Base-by-base conservation (phyloP, 2,888 invertebrate genomes). In the Pseudococcus viburni region DNA sequence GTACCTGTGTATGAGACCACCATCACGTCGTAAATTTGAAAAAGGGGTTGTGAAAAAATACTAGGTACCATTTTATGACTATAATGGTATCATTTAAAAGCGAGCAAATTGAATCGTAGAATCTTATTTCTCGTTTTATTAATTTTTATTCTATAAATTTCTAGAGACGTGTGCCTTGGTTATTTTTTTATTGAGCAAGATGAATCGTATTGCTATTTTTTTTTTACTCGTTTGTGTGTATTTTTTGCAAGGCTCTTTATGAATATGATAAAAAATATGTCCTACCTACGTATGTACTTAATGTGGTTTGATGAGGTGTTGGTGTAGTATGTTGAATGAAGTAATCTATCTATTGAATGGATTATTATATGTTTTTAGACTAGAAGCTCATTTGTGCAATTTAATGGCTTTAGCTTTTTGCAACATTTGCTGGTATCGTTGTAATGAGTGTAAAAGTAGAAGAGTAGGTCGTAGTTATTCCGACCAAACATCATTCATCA, bases 91-190 rank as follows among this genome's bases (percentile, higher is more conserved):
- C 80, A 42, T 46, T 46, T 46, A 46, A 83, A 83, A 8, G 42
- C 80, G 46, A 83, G 46, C 46, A 19, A 46, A 42, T 83, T 46
- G 42, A 83, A 19, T 77, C 17, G 17, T 17, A n/a, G 33, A 64
- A 19, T 64, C 64, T 9, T 22, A 64, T 64, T 64, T 19, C 64
- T 64, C 39, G 39, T 77, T 77, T 77, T 46, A 26, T 83, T 83
- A 46, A 42, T 83, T 83, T 80, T 80, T 80, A 0, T 77, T 77
- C 46, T 83, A 33, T 33, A 73, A 73, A 73, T 73, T 73, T 73
- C 15, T 19, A 73, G 17, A 8, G 73, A 73, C 15, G 33, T 73
- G 73, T 33, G 9, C 17, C 33, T 73, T 33, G 33, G 39, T 73
- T 73, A 73, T 6, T 33, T 73, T 73, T 73, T 73, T 33, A 73